Evolutionary conservation across 2,113 vertebrate genomes (phyloP).

Genomic region (Scartelaos histophorus): DNA sequence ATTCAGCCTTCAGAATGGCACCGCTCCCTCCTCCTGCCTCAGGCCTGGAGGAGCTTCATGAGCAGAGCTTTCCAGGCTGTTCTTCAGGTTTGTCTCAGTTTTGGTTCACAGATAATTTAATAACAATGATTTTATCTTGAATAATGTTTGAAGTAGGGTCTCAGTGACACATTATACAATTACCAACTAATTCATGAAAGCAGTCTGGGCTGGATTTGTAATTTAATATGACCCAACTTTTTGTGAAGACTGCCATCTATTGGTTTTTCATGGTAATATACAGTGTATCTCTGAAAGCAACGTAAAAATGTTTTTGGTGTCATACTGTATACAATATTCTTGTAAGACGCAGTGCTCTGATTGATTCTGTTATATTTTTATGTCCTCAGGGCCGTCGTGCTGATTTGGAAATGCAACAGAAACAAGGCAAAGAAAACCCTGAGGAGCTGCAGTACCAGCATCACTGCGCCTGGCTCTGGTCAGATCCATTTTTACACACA

Average conservation of each 20-base stretch:
- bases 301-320: neutral
- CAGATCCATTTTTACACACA: constrained; percentile 49
- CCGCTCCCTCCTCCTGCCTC: constrained; percentile 85
- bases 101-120: neutral
- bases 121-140: neutral
- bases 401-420: constrained; percentile 90
- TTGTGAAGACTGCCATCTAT: neutral
- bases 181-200: neutral
- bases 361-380: neutral
- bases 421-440: constrained; percentile 82
- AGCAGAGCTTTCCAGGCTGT: constrained; percentile 84
- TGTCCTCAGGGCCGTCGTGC: constrained; percentile 85
- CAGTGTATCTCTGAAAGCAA: neutral
- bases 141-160: neutral
- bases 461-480: constrained; percentile 93
- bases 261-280: neutral
- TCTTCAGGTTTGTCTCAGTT: constrained; percentile 82
- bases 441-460: constrained; percentile 88
- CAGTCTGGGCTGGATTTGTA: neutral
- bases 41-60: constrained; percentile 92
- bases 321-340: neutral
- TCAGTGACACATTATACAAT: neutral
- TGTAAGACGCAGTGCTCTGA: neutral
- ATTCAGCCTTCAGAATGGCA: constrained; percentile 97
- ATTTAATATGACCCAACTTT: neutral